Evolutionary conservation across 2,888 invertebrate species (phyloP).

Genomic region (Lingula anatina): DNA sequence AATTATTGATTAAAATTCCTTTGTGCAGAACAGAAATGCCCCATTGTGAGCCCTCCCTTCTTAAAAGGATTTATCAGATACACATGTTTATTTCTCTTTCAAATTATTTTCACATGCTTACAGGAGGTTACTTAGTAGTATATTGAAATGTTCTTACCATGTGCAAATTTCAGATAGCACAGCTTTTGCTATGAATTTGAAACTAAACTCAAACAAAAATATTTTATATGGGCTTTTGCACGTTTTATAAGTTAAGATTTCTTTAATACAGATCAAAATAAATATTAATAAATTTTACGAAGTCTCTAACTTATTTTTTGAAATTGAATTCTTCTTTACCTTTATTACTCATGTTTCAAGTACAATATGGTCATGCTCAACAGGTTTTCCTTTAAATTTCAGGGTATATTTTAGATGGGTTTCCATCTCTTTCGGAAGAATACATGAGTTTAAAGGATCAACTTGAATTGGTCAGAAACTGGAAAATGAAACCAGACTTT

Average conservation of each 20-base stretch:
- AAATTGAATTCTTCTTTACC: neutral
- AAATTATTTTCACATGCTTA: too few species aligned
- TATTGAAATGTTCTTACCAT: too few species aligned
- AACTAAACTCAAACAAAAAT: neutral
- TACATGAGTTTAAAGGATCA: slow-evolving; percentile 45
- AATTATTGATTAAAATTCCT: too few species aligned
- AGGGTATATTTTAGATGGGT: slow-evolving; percentile 52
- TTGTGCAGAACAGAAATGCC: too few species aligned
- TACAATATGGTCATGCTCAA: too few species aligned
- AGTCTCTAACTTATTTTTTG: neutral
- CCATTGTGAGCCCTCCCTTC: too few species aligned
- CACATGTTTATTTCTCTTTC: too few species aligned
- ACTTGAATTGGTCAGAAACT: slow-evolving; percentile 47
- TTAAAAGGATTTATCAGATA: too few species aligned
- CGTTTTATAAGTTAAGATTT: neutral
- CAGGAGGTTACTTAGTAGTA: too few species aligned
- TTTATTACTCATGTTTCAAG: neutral
- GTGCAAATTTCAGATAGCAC: too few species aligned
- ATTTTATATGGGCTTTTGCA: neutral
- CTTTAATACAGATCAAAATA: neutral
- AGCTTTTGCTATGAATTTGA: too few species aligned
- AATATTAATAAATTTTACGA: neutral
- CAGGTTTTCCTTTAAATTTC: slow-evolving; percentile 3
- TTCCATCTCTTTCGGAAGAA: slow-evolving; percentile 45
- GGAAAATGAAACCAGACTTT: slow-evolving; percentile 50